Base-by-base conservation (phyloP, 30 jellyfish, hydroid and myxozoan species). In the Rhopilema esculentum region DNA sequence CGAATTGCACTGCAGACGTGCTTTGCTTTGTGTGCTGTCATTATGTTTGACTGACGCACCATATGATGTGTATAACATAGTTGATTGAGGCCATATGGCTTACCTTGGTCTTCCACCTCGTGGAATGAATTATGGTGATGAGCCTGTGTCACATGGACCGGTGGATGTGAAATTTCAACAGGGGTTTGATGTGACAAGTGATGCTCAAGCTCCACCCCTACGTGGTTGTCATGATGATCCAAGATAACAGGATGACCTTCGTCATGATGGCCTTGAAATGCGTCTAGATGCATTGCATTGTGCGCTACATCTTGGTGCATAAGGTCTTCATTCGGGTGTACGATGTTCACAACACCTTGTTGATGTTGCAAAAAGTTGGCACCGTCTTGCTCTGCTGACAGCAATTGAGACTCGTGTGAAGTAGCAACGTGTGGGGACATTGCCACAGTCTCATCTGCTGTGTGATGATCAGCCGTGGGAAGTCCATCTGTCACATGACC, bases 61-160 rank as follows among this genome's bases (percentile, higher is more conserved):
- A n/a, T n/a, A n/a, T n/a, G n/a, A n/a, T n/a, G n/a, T n/a, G n/a
- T n/a, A n/a, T n/a, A n/a, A n/a, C n/a, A n/a, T n/a, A n/a, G n/a
- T n/a, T n/a, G n/a, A n/a, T n/a, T n/a, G n/a, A n/a, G n/a, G n/a
- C n/a, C n/a, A n/a, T n/a, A n/a, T n/a, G 22, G 6, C 80, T 27
- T 21, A 84, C 93, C 93, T 53, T 84, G 87, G 28, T 84, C 93
- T 16, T 84, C 87, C 7, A 84, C 93, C 26, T 51, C 82, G 16
- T 84, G 84, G 53, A 48, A 84, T 25, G 93, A 49, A 21, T 48
- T 57, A 20, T 72, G 87, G 63, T 84, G 87, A 22, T 84, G 93
- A 53, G 26, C 27, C 48, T 72, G 73, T 18, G 72, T 62, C 49
- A 84, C 64, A 65, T 84, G 93, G 28, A 84, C 61, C 31, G 93